phyloP scores from a whole-genome alignment of 2,888 invertebrate species.

The Dendrolimus pini region DNA sequence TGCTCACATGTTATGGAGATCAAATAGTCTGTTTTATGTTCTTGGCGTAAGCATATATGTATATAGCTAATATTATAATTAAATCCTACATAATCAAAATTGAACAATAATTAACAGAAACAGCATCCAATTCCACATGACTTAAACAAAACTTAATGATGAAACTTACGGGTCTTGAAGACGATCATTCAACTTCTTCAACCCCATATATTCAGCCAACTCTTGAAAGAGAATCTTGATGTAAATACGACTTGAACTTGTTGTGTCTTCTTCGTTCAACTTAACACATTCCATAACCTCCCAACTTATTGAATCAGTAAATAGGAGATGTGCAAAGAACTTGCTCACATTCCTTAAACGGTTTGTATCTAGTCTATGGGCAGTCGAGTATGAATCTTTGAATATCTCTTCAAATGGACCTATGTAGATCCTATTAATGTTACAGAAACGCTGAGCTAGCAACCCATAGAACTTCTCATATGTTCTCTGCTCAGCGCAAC shows the following conservation, averaged over 20 bases:
- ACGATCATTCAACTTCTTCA: constrained; percentile 92
- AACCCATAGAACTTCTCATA: constrained; percentile 99
- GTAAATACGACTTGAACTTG: constrained; percentile 97
- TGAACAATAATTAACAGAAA: too few relatives aligned
- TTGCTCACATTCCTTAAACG: constrained; percentile 97
- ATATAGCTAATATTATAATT: too few relatives aligned
- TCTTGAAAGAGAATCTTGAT: constrained; percentile 99
- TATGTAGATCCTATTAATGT: constrained; percentile 94
- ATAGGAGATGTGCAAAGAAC: constrained; percentile 96
- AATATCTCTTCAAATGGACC: constrained; percentile 97
- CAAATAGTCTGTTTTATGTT: too few relatives aligned
- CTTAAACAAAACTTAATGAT: too few relatives aligned
- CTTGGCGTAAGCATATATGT: too few relatives aligned
- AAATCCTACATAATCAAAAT: too few relatives aligned
- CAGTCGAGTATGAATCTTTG: constrained; percentile 94
- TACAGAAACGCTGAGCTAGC: constrained; percentile 94
- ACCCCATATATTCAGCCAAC: constrained; percentile 96
- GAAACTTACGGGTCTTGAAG: constrained; percentile 90
- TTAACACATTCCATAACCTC: constrained; percentile 92
- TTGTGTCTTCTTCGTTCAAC: constrained; percentile 97
- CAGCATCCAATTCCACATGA: too few relatives aligned
- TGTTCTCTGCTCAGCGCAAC: constrained; percentile 98
- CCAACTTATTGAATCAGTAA: constrained; percentile 98
- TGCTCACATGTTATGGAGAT: too few relatives aligned
- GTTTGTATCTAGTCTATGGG: constrained; percentile 96